These are phyloP conservation scores for Myotis brandtii DNA, from an alignment of 2,113 vertebrate genomes.

Conservation along the genomic window DNA sequence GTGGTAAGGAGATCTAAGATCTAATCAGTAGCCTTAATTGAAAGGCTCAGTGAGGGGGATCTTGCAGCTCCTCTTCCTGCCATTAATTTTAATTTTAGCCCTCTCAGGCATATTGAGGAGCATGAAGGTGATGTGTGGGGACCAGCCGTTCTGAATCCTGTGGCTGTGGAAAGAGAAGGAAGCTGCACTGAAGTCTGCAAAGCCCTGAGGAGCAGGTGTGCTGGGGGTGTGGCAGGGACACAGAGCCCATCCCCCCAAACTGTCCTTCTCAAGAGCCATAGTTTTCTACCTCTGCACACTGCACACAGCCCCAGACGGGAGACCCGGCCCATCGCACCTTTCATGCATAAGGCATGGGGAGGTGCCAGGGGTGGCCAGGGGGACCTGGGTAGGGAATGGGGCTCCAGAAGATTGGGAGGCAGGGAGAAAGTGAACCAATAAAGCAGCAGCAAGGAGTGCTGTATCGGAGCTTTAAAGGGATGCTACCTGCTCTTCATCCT, in stretches of 20 bases:
- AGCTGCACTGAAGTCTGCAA: not conserved
- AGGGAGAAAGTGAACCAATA: not conserved
- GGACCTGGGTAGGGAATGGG: no score
- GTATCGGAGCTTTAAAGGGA: not conserved
- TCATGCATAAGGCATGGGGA: not conserved
- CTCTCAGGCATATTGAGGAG: not conserved
- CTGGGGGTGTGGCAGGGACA: not conserved
- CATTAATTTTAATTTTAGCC: not conserved
- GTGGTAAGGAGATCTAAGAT: constrained; percentile 45
- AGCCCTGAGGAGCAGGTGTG: fast-evolving
- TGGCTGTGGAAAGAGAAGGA: not conserved
- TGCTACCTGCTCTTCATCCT: not conserved
- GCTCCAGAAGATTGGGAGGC: not conserved
- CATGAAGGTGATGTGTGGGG: not conserved
- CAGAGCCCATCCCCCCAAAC: fast-evolving
- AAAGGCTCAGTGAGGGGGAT: constrained; percentile 41
- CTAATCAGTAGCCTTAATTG: constrained; percentile 53
- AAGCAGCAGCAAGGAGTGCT: constrained; percentile 42
- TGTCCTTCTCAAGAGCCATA: not conserved
- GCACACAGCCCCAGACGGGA: not conserved
- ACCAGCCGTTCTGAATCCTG: not conserved
- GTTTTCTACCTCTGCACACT: not conserved
- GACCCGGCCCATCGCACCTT: not conserved
- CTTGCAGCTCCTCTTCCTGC: constrained; percentile 32
- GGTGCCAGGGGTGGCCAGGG: not conserved